These are phyloP conservation scores for Misgurnus anguillicaudatus DNA, from an alignment of 2,113 vertebrate species.

Conservation along the genomic window DNA sequence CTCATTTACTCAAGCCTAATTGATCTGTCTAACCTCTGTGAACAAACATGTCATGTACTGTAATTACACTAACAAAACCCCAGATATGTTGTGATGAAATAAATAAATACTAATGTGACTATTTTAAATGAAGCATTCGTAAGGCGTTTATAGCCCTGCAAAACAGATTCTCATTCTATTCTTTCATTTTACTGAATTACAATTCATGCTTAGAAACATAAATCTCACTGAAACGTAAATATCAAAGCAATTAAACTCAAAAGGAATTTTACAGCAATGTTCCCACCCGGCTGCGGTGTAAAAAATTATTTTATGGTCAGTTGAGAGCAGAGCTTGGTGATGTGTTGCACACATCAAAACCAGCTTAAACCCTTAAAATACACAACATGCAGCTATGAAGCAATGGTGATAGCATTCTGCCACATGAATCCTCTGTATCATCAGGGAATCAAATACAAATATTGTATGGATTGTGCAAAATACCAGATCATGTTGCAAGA, in stretches of 20 bases:
- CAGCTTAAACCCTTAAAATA: too few species aligned
- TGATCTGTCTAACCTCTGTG: constrained; percentile 26
- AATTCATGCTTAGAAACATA: background rate
- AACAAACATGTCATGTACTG: constrained; percentile 32
- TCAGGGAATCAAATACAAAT: background rate
- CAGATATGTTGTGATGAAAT: constrained; percentile 6
- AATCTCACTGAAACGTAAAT: background rate
- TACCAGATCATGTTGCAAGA: too few species aligned
- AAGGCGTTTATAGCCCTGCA: background rate
- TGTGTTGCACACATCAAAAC: too few species aligned
- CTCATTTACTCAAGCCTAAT: constrained; percentile 30
- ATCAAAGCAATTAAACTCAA: background rate
- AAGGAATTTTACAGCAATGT: background rate
- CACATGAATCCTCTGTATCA: background rate
- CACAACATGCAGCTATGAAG: too few species aligned
- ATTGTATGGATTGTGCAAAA: background rate
- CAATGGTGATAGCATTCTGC: background rate
- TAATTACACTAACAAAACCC: constrained; percentile 13
- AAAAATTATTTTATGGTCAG: background rate
- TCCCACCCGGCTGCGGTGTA: too few species aligned
- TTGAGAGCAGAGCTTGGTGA: too few species aligned
- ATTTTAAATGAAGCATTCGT: background rate
- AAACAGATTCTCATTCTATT: background rate
- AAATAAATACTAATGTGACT: background rate
- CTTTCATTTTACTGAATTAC: constrained; percentile 8